Percentiles rank a stretch among this genome's conserved stretches.
Conservation (phyloP, 30 jellyfish, hydroid and myxozoan species). For the Aurelia sp. region DNA sequence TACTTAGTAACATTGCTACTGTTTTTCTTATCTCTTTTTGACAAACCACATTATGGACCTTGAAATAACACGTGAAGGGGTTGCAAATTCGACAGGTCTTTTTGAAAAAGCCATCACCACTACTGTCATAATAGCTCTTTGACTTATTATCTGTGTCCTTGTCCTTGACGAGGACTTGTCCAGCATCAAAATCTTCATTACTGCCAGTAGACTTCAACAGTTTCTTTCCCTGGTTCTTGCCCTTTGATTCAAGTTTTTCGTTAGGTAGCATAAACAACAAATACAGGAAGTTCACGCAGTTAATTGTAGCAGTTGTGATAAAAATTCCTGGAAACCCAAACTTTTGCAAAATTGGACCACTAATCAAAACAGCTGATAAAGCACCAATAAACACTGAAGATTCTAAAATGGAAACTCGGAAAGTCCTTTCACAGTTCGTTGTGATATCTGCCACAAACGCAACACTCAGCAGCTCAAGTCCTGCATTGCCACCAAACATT, state of each 20-base stretch:
- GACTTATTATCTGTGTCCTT: no score
- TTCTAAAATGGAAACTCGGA: slow-evolving; percentile 36
- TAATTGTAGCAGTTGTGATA: slow-evolving; percentile 1
- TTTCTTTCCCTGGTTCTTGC: background rate
- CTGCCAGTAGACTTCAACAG: background rate
- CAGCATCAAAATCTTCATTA: no score
- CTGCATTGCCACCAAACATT: slow-evolving; percentile 47
- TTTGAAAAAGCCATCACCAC: background rate
- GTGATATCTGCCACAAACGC: slow-evolving; percentile 43
- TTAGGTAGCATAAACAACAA: slow-evolving; percentile 3
- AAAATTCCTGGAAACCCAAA: slow-evolving; percentile 22
- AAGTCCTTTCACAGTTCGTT: slow-evolving; percentile 14
- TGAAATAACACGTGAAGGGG: background rate
- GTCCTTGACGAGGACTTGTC: no score
- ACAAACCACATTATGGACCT: slow-evolving; percentile 9
- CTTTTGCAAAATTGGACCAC: slow-evolving; percentile 9
- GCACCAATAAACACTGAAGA: background rate
- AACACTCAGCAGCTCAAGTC: background rate
- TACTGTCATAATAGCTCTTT: background rate
- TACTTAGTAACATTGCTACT: background rate
- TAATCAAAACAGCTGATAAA: background rate
- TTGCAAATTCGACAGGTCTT: background rate
- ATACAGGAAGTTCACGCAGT: slow-evolving; percentile 13
- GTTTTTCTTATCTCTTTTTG: background rate
- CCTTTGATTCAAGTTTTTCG: background rate